These are phyloP conservation scores for Tenthredo amoena DNA, from an alignment of 2,888 invertebrate species.

Conservation along the genomic window DNA sequence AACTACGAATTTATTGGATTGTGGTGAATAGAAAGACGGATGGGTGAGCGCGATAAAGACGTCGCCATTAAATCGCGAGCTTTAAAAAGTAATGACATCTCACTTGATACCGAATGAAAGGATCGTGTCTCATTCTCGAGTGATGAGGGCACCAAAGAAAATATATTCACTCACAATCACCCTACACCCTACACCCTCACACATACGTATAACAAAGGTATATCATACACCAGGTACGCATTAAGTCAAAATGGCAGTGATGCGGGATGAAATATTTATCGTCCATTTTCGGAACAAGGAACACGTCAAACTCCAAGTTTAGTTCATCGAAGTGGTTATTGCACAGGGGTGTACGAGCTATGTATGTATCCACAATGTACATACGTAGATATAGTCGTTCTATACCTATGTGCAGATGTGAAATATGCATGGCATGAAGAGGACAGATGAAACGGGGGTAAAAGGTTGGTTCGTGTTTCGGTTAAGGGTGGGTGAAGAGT, in stretches of 20 bases:
- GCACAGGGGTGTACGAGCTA: background rate
- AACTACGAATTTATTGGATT: background rate
- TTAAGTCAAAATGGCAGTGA: slow-evolving; percentile 19
- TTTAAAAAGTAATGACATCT: slow-evolving; percentile 30
- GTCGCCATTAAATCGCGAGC: slow-evolving; percentile 26
- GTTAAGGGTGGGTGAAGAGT: background rate
- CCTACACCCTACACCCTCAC: background rate
- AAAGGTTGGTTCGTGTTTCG: slow-evolving; percentile 18
- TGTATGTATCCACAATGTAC: background rate
- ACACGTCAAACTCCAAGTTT: slow-evolving; percentile 19
- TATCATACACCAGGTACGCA: background rate
- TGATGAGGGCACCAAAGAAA: background rate
- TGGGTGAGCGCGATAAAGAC: background rate
- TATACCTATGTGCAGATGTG: slow-evolving; percentile 2
- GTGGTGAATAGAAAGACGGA: background rate
- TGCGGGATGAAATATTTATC: slow-evolving; percentile 28
- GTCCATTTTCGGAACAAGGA: background rate
- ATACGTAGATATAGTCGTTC: background rate
- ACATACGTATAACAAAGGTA: background rate
- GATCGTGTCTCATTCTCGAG: slow-evolving; percentile 18
- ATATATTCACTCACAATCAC: slow-evolving; percentile 14
- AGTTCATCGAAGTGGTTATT: background rate
- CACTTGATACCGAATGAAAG: slow-evolving; percentile 33
- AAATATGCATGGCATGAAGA: background rate
- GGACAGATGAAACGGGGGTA: slow-evolving; percentile 4